These are phyloP conservation scores for Pygocentrus nattereri DNA, from an alignment of 2,797 vertebrate species.

Conservation along the genomic window DNA sequence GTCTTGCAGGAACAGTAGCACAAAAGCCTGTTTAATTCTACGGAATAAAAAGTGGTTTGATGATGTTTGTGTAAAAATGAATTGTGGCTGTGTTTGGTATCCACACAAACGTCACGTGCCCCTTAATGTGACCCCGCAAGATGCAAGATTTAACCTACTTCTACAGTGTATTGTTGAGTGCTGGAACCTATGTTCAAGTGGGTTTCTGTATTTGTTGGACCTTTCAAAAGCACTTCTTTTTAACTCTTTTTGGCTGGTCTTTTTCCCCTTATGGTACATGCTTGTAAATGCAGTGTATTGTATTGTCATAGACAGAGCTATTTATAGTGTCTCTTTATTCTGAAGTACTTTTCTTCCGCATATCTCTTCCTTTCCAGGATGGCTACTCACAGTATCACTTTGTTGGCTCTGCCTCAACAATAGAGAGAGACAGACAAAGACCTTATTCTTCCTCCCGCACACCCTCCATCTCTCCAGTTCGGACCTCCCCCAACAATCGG, in stretches of 20 bases:
- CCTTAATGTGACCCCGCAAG: not conserved
- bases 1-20: not conserved
- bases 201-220: not conserved
- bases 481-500: conserved; percentile 97
- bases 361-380: conserved; percentile 78
- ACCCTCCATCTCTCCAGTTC: conserved; percentile 96
- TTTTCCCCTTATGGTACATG: not conserved
- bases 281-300: not conserved
- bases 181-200: not conserved
- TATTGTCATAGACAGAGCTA: too few relatives aligned
- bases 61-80: not conserved
- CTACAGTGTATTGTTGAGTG: not conserved
- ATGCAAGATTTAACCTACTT: not conserved
- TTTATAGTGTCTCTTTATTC: not conserved
- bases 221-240: not conserved
- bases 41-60: not conserved
- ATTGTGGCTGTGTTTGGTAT: not conserved
- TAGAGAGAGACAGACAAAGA: conserved; percentile 96
- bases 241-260: not conserved
- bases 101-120: not conserved
- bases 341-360: not conserved
- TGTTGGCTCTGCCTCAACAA: conserved; percentile 96
- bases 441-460: conserved; percentile 97
- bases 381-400: conserved; percentile 99
- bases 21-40: too few relatives aligned